Evolutionary conservation across 1,140 invertebrate genomes (phyloP).

Genomic region (Drosophila neocordata): DNA sequence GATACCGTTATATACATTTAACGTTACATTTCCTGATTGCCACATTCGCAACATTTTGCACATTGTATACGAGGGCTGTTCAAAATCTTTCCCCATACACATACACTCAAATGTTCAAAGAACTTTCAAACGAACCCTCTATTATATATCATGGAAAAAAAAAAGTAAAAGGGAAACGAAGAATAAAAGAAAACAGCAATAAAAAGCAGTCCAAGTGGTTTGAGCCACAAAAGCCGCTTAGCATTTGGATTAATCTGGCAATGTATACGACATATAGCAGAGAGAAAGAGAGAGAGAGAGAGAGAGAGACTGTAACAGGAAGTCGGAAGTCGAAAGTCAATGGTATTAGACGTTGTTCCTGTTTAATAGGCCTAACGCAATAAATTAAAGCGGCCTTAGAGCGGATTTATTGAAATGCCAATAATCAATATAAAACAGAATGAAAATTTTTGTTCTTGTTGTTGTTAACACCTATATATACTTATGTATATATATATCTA

Average conservation of each 20-base stretch:
- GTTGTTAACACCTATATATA: constrained; percentile 1
- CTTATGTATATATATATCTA: constrained; percentile 7
- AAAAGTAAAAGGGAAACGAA: too few species aligned
- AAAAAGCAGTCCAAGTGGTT: constrained; percentile 31
- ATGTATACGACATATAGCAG: constrained; percentile 2
- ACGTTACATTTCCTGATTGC: too few species aligned
- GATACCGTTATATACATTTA: too few species aligned
- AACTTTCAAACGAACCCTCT: too few species aligned
- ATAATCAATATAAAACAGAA: constrained; percentile 54
- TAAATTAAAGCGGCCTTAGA: constrained; percentile 67
- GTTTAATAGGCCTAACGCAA: constrained; percentile 56
- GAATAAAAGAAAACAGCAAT: constrained; percentile 16
- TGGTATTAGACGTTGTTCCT: constrained; percentile 18
- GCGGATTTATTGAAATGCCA: constrained; percentile 66
- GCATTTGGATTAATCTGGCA: constrained; percentile 15
- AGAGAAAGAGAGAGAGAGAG: too few species aligned
- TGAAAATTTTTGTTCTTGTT: not conserved
- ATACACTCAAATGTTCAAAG: too few species aligned
- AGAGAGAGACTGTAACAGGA: not conserved
- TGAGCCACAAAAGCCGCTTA: constrained; percentile 33
- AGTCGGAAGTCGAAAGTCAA: constrained; percentile 5
- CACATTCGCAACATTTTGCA: too few species aligned
- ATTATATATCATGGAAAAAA: too few species aligned
- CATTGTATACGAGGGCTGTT: too few species aligned
- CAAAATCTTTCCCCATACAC: too few species aligned